phyloP scores from a whole-genome alignment of 2,113 vertebrate genomes.

The Festucalex cinctus region DNA sequence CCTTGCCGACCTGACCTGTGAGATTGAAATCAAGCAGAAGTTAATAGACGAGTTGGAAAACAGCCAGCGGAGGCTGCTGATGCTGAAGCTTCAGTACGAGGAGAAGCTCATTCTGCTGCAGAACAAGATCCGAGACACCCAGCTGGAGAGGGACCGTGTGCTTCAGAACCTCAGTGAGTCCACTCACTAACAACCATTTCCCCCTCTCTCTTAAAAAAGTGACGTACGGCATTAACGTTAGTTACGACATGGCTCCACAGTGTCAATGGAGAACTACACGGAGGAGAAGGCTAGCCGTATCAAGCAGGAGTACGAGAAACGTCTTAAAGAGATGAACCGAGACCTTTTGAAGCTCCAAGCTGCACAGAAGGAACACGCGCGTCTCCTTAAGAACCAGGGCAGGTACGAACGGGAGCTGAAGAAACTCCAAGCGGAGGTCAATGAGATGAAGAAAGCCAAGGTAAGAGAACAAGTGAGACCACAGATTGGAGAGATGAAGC shows the following conservation, averaged over 20 bases:
- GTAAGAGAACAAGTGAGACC: conserved; percentile 55
- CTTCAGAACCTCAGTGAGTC: conserved; percentile 93
- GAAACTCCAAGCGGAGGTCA: conserved; percentile 89
- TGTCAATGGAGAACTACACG: conserved; percentile 95
- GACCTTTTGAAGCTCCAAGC: conserved; percentile 92
- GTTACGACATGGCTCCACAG: conserved; percentile 32
- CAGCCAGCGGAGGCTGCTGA: conserved; percentile 89
- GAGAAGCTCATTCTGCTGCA: conserved; percentile 94
- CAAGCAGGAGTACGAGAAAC: conserved; percentile 91
- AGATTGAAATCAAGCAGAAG: conserved; percentile 99
- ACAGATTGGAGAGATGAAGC: not conserved
- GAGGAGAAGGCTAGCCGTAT: conserved; percentile 93
- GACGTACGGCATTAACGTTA: not conserved
- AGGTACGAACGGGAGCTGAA: conserved; percentile 91
- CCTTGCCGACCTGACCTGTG: conserved; percentile 90
- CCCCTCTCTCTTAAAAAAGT: not conserved
- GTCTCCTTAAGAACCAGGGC: conserved; percentile 93
- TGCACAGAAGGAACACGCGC: conserved; percentile 90
- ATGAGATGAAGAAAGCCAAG: conserved; percentile 98
- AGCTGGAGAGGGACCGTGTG: conserved; percentile 91
- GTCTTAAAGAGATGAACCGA: conserved; percentile 95
- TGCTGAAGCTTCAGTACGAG: conserved; percentile 94
- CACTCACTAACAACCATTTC: not conserved
- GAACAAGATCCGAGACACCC: conserved; percentile 96
- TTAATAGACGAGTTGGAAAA: conserved; percentile 97